A percentile compares a stretch with the other conserved stretches of the same genome.
Evolutionary conservation across 2,888 invertebrate genomes (phyloP).

Genomic region (Eumacrocentrus americanus): DNA sequence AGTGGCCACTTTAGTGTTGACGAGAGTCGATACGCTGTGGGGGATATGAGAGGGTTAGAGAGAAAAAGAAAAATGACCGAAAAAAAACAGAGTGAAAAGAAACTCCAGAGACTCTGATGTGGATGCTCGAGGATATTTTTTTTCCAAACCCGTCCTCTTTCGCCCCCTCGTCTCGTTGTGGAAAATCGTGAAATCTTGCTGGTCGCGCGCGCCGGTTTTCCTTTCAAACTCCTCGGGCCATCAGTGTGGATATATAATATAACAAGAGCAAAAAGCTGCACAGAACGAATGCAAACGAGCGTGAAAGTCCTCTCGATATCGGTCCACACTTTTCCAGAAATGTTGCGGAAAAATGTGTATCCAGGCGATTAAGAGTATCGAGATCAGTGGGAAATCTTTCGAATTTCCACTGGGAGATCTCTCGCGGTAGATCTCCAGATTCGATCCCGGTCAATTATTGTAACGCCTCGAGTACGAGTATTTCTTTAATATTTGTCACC

Average conservation of each 20-base stretch:
- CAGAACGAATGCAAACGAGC: slow-evolving; percentile 2
- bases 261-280: neutral
- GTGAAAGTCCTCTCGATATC: slow-evolving; percentile 14
- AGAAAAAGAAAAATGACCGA: neutral
- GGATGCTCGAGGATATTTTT: neutral
- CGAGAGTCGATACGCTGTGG: neutral
- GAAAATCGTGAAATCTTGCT: neutral
- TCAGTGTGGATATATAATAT: neutral
- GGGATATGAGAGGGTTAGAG: neutral
- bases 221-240: neutral
- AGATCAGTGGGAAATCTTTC: neutral
- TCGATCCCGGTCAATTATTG: neutral
- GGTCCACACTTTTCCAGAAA: neutral
- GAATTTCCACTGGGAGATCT: neutral
- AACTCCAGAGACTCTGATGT: neutral
- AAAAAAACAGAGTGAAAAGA: neutral
- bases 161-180: neutral
- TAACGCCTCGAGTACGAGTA: neutral
- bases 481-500: too few species aligned
- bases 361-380: neutral
- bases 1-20: slow-evolving; percentile 8
- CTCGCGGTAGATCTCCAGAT: too few species aligned
- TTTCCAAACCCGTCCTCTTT: neutral
- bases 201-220: neutral
- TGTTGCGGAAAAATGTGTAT: slow-evolving; percentile 4